Evolutionary conservation across 2,888 invertebrate genomes (phyloP).

Genomic region (Amphipyra berbera): DNA sequence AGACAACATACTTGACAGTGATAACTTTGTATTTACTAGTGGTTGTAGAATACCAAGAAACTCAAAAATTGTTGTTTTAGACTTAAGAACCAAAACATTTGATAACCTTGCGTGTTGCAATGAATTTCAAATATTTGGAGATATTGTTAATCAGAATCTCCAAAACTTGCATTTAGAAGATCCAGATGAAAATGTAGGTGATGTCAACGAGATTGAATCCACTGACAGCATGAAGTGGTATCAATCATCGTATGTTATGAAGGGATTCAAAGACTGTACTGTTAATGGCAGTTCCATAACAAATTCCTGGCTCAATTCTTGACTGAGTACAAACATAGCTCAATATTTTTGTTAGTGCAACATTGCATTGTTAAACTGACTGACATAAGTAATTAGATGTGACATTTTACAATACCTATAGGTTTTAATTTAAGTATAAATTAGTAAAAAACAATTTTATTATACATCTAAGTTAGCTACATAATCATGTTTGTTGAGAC

Average conservation of each 20-base stretch:
- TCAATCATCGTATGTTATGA: constrained; percentile 88
- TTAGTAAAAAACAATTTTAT: constrained; percentile 19
- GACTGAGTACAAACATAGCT: constrained; percentile 45
- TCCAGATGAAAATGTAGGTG: constrained; percentile 53
- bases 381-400: constrained; percentile 28
- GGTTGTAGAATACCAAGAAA: constrained; percentile 80
- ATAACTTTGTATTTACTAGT: constrained; percentile 77
- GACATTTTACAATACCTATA: constrained; percentile 1
- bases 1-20: constrained; percentile 69
- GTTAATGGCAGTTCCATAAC: constrained; percentile 89
- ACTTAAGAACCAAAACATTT: constrained; percentile 71
- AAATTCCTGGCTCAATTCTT: constrained; percentile 83
- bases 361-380: constrained; percentile 30
- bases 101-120: constrained; percentile 79
- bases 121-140: constrained; percentile 82
- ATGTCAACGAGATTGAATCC: constrained; percentile 78
- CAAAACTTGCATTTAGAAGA: constrained; percentile 62
- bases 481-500: constrained; percentile 16
- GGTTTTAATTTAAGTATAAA: constrained; percentile 2
- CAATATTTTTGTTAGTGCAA: constrained; percentile 25
- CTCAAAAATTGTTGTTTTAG: constrained; percentile 77
- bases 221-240: constrained; percentile 83
- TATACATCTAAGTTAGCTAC: background rate
- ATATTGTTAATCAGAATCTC: constrained; percentile 67
- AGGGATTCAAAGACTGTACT: constrained; percentile 90